Evolutionary conservation across 2,888 invertebrate species (phyloP).

Genomic region (Dryobotodes eremita): DNA sequence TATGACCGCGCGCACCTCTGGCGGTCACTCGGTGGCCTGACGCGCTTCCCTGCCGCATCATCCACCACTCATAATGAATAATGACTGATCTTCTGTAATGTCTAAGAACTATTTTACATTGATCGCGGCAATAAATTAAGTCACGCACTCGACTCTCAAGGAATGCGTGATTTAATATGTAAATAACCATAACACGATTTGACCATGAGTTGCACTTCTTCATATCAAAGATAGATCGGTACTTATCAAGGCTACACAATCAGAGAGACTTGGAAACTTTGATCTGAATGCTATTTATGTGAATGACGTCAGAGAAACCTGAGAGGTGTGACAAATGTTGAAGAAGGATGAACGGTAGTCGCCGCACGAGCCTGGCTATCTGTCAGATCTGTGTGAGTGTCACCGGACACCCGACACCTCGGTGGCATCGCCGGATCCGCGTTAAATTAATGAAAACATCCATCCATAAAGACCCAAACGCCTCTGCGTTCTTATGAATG

Average conservation of each 20-base stretch:
- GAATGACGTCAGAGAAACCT: constrained; percentile 65
- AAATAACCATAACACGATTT: constrained; percentile 78
- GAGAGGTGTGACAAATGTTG: constrained; percentile 64
- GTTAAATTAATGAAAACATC: constrained; percentile 91
- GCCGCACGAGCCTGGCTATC: constrained; percentile 82
- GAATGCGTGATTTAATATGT: constrained; percentile 84
- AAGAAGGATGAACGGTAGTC: constrained; percentile 80
- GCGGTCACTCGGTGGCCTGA: constrained; percentile 45
- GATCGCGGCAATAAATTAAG: constrained; percentile 86
- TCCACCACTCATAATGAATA: constrained; percentile 75
- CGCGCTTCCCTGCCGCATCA: constrained; percentile 49
- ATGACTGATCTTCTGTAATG: constrained; percentile 83
- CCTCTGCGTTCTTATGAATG: constrained; percentile 91
- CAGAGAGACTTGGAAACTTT: constrained; percentile 23
- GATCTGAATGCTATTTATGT: constrained; percentile 45
- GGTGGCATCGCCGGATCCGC: constrained; percentile 84
- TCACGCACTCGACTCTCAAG: constrained; percentile 83
- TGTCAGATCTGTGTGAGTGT: constrained; percentile 79
- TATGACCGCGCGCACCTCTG: constrained; percentile 72
- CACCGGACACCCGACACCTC: constrained; percentile 86
- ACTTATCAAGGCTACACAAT: constrained; percentile 62
- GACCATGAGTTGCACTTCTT: constrained; percentile 80
- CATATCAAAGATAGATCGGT: constrained; percentile 67
- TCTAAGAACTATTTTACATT: constrained; percentile 84
- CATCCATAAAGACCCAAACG: constrained; percentile 90